Evolutionary conservation across 1,140 invertebrate genomes (phyloP), one percentile per base, ranked within the genome.

Genomic region (Radopholus similis): DNA sequence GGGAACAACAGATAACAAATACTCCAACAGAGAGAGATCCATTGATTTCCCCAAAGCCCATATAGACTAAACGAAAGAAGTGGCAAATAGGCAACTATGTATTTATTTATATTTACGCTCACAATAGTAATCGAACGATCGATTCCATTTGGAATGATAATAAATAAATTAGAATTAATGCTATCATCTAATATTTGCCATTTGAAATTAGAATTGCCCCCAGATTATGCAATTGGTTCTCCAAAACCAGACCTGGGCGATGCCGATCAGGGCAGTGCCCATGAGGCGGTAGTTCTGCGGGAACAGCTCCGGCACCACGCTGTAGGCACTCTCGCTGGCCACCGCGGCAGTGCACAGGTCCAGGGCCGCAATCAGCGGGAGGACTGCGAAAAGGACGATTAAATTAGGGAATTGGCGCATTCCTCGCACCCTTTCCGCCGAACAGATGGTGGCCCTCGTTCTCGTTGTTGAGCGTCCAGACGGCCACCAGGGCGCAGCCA

Each of bases 321-420:
- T 65, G 37, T 74, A 74, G 1, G 74, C 72, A 34, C 70, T 67
- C 37, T 69, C 72, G 35, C 74, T 77, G 21, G 72, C 74, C 13
- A 76, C 47, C 26, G 72, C 72, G 4, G 72, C 72, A 6, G 47
- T 59, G n/a, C 58, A 76, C 21, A 74, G 54, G 30, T 74, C 72
- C 6, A 70, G 3, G 4, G 72, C 51, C 4, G 72, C 74, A 13
- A 74, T 15, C 18, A 76, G 2, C 23, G 74, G 70, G 9, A 72
- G 13, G 26, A 53, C 34, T n/a, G n/a, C 38, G 57, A 64, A 26
- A n/a, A 75, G 5, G 51, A 15, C 30, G 1, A 21, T n/a, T n/a
- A 59, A 13, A 35, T 44, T 4, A 4, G 1, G 21, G 6, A n/a
- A 59, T 15, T n/a, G 38, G 9, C 8, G 28, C 8, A 58, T 58